phyloP scores from a whole-genome alignment of 2,113 vertebrate species.

The Fulica atra region DNA sequence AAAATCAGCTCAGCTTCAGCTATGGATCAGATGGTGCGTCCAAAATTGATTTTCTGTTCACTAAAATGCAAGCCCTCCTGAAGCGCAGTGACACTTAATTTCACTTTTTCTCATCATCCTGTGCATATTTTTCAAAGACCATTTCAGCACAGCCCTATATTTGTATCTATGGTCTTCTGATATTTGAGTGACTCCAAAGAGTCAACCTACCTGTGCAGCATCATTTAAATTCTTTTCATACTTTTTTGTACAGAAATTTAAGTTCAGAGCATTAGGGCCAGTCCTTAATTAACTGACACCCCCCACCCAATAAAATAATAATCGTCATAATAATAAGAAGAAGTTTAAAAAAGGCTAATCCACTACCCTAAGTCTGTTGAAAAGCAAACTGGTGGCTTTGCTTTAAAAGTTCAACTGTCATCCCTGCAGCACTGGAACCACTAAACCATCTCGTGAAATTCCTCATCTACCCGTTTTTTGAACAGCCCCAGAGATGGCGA shows the following conservation, averaged over 20 bases:
- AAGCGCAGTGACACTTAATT: neutral
- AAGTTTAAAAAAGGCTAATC: neutral
- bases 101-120: neutral
- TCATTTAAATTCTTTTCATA: neutral
- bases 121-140: neutral
- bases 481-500: too few species aligned
- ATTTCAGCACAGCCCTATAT: neutral
- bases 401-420: neutral
- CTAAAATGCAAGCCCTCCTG: conserved; percentile 3
- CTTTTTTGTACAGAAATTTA: neutral
- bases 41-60: neutral
- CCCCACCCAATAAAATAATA: too few species aligned
- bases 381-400: neutral
- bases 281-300: neutral
- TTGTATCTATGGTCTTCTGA: neutral
- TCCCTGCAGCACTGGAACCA: too few species aligned
- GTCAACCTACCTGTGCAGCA: neutral
- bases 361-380: neutral
- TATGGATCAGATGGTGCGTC: neutral
- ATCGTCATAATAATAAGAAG: too few species aligned
- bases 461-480: too few species aligned
- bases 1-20: neutral
- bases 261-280: neutral
- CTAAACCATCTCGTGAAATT: too few species aligned
- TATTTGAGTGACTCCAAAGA: neutral